phyloP scores from a whole-genome alignment of 2,888 invertebrate genomes.

The Linnaemya tessellans region DNA sequence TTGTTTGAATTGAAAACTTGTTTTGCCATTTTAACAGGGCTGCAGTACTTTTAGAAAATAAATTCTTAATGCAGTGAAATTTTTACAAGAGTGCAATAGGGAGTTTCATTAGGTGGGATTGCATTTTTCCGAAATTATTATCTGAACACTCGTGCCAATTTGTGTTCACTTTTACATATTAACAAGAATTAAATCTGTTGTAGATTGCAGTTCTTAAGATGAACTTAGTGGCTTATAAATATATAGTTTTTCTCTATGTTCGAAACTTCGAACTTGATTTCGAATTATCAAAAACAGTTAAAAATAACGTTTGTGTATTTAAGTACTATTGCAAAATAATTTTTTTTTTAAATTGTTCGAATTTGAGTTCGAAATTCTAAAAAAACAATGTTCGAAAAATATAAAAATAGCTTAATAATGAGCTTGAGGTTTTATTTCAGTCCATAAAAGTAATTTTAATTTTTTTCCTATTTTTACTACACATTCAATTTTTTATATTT shows the following conservation, averaged over 20 bases:
- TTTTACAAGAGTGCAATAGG: slow-evolving; percentile 24
- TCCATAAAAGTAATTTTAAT: too few relatives aligned
- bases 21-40: slow-evolving; percentile 56
- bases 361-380: background rate
- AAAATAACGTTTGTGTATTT: background rate
- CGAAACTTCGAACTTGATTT: background rate
- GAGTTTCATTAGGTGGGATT: background rate
- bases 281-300: too few relatives aligned
- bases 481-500: background rate
- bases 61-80: slow-evolving; percentile 33
- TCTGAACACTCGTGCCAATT: too few relatives aligned
- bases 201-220: too few relatives aligned
- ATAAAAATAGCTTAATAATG: too few relatives aligned
- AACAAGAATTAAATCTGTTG: too few relatives aligned
- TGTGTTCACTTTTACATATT: too few relatives aligned
- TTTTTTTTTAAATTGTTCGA: background rate
- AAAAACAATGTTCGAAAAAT: too few relatives aligned
- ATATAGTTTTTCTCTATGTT: background rate
- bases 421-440: too few relatives aligned
- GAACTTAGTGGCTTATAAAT: too few relatives aligned
- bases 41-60: slow-evolving; percentile 54
- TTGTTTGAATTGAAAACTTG: slow-evolving; percentile 50
- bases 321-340: background rate
- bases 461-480: background rate
- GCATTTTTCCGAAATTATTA: too few relatives aligned